These are phyloP conservation scores for Acanthiza pusilla DNA, from an alignment of 2,797 vertebrate genomes.

Conservation along the genomic window DNA sequence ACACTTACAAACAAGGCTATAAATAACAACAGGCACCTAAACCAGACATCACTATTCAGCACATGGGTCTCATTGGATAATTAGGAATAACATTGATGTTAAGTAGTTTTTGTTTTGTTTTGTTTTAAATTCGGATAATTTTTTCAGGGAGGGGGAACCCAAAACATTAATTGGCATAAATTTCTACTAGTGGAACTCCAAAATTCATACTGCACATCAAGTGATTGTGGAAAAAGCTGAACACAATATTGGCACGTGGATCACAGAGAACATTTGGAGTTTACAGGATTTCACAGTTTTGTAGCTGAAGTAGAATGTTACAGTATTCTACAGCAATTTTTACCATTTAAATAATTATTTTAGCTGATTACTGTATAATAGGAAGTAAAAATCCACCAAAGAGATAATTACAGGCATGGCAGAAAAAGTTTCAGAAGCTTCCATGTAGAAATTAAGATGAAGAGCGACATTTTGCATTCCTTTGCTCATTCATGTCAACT, in stretches of 20 bases:
- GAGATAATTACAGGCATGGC: neutral
- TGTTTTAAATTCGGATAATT: neutral
- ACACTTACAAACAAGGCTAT: neutral
- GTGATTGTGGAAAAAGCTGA: neutral
- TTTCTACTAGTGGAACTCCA: neutral
- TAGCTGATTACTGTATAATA: neutral
- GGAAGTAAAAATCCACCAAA: neutral
- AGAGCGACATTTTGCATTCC: neutral
- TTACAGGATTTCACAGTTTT: neutral
- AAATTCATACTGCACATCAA: neutral
- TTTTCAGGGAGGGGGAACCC: accelerated
- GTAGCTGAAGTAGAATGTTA: neutral
- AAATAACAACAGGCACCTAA: neutral
- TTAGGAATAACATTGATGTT: neutral
- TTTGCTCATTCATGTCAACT: neutral
- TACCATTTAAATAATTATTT: neutral
- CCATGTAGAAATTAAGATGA: neutral
- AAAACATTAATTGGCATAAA: neutral
- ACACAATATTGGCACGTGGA: neutral
- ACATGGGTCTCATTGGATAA: neutral
- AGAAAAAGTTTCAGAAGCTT: neutral
- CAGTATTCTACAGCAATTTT: neutral
- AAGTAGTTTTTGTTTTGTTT: neutral
- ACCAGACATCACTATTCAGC: neutral
- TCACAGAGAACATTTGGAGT: neutral